A percentile compares a stretch with the other conserved stretches of the same genome.
phyloP scores from a whole-genome alignment of 2,113 vertebrate species.

The Pomatorhinus ruficollis region DNA sequence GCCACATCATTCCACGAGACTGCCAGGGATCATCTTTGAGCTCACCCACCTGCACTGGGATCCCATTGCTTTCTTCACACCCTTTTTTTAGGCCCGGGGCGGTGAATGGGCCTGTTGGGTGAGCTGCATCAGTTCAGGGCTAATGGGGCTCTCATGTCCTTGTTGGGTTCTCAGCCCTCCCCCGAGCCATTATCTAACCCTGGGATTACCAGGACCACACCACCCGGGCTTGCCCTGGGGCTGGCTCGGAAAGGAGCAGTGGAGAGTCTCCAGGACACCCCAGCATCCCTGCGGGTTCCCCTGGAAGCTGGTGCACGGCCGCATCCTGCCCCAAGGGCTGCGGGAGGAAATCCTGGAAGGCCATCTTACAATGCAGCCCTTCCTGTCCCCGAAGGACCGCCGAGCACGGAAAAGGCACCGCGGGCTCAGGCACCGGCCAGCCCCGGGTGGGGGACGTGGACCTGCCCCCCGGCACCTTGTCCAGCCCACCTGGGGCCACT shows the following conservation, averaged over 20 bases:
- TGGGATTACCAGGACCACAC: neutral
- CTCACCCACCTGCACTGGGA: neutral
- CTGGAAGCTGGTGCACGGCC: neutral
- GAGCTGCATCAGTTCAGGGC: neutral
- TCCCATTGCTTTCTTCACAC: neutral
- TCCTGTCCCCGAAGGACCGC: constrained; percentile 24
- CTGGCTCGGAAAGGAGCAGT: neutral
- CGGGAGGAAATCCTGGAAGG: constrained; percentile 66
- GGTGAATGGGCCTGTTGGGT: neutral
- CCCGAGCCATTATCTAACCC: rapidly evolving
- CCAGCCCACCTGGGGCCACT: constrained; percentile 36
- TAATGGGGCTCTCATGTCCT: neutral
- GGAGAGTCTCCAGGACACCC: neutral
- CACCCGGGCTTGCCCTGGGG: rapidly evolving
- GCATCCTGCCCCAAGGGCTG: neutral
- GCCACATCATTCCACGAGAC: neutral
- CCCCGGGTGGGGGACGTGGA: neutral
- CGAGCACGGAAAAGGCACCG: constrained; percentile 6
- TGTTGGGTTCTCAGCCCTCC: neutral
- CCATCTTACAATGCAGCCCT: constrained; percentile 47
- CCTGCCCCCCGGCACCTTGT: neutral
- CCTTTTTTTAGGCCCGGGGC: neutral
- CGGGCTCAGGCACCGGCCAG: neutral
- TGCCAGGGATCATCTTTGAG: neutral
- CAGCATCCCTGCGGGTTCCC: neutral